Conservation (phyloP, 2,888 invertebrate genomes). For the Caenorhabditis angaria region DNA sequence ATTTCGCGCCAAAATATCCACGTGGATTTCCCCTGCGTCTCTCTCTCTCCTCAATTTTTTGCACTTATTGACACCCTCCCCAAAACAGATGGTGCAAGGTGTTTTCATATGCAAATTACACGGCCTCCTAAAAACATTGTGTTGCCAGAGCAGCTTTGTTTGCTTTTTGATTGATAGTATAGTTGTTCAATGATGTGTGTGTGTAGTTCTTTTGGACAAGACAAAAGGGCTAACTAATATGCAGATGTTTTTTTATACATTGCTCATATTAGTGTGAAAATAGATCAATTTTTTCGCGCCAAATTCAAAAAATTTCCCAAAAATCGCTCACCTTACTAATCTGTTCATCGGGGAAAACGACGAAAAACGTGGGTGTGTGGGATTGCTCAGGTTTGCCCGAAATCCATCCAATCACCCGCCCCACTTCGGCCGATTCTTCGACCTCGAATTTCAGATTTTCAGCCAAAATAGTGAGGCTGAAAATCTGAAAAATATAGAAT, state of each 20-base stretch:
- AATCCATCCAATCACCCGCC: conserved; percentile 57
- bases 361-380: conserved; percentile 54
- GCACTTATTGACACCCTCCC: background rate
- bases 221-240: background rate
- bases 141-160: too few species aligned
- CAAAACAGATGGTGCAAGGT: background rate
- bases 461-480: too few species aligned
- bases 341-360: conserved; percentile 64
- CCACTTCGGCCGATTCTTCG: conserved; percentile 59
- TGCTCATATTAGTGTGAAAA: background rate
- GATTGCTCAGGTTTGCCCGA: conserved; percentile 42
- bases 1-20: too few species aligned
- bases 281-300: background rate
- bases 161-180: background rate
- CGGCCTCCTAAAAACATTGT: background rate
- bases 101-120: conserved; percentile 4
- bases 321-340: conserved; percentile 62
- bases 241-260: background rate
- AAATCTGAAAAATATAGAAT: background rate
- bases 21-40: conserved; percentile 5
- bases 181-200: background rate
- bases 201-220: background rate
- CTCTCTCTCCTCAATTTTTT: conserved; percentile 8
- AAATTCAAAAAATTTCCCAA: background rate
- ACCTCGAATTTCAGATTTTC: conserved; percentile 31